phyloP scores from a whole-genome alignment of 2,113 vertebrate species.

The Tauraco erythrolophus region DNA sequence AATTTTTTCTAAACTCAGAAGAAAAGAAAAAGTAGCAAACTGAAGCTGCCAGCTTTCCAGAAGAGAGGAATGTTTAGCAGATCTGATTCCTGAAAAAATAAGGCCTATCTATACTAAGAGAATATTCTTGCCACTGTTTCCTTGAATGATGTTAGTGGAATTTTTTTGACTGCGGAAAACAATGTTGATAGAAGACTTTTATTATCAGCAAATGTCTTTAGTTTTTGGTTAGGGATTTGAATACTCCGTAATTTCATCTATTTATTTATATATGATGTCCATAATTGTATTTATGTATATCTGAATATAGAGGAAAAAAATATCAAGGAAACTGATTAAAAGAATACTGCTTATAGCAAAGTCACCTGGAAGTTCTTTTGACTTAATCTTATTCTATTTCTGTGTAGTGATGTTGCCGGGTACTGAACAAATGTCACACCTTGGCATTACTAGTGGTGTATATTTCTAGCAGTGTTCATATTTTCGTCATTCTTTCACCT shows the following conservation, averaged over 20 bases:
- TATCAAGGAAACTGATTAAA: neutral
- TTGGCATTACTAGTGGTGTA: neutral
- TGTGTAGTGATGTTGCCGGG: neutral
- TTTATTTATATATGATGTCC: neutral
- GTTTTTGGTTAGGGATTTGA: neutral
- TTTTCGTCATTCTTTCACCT: neutral
- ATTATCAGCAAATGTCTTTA: neutral
- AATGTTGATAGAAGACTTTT: neutral
- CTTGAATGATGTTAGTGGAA: neutral
- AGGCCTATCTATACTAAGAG: fast-evolving
- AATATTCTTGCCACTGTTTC: neutral
- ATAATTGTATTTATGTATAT: neutral
- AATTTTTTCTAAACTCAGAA: neutral
- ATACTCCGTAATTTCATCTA: neutral
- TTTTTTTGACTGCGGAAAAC: neutral
- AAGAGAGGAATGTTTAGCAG: neutral
- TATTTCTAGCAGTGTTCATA: neutral
- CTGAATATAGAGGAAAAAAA: neutral
- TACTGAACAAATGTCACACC: neutral
- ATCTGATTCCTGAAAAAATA: neutral
- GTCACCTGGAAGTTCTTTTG: neutral
- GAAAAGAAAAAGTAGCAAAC: neutral
- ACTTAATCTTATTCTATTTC: neutral
- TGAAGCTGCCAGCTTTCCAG: neutral
- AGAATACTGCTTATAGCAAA: neutral